phyloP scores from a whole-genome alignment of 1,140 invertebrate species.

The Diprion similis region DNA sequence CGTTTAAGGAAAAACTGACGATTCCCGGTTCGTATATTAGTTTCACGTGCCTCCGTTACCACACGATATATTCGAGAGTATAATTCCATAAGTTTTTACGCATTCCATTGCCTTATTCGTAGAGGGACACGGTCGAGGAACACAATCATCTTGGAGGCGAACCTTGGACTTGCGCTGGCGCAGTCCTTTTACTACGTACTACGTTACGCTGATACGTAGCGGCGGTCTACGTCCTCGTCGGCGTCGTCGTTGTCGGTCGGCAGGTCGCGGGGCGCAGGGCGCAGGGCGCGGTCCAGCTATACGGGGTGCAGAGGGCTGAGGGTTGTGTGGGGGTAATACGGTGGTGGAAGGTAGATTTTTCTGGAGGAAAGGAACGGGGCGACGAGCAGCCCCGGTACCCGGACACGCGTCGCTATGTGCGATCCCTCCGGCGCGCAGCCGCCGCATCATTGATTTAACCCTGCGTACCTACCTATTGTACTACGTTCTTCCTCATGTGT shows the following conservation, averaged over 20 bases:
- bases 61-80: too few relatives aligned
- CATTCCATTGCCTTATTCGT: neutral
- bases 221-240: neutral
- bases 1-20: too few relatives aligned
- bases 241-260: neutral
- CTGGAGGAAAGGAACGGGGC: neutral
- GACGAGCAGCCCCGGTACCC: neutral
- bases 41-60: too few relatives aligned
- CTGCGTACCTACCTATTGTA: neutral
- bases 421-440: neutral
- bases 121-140: neutral
- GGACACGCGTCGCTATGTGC: neutral
- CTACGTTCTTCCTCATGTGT: neutral
- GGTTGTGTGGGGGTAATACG: neutral
- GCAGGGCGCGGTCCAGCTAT: neutral
- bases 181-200: constrained; percentile 7
- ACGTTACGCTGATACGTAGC: neutral
- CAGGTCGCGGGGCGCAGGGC: neutral
- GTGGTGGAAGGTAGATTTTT: neutral
- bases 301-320: neutral
- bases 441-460: constrained; percentile 5
- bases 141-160: neutral
- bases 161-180: neutral
- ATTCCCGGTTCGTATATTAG: too few relatives aligned
- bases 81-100: neutral